Base-by-base conservation (phyloP, 2,797 vertebrate species). In the Rhabdomys pumilio region DNA sequence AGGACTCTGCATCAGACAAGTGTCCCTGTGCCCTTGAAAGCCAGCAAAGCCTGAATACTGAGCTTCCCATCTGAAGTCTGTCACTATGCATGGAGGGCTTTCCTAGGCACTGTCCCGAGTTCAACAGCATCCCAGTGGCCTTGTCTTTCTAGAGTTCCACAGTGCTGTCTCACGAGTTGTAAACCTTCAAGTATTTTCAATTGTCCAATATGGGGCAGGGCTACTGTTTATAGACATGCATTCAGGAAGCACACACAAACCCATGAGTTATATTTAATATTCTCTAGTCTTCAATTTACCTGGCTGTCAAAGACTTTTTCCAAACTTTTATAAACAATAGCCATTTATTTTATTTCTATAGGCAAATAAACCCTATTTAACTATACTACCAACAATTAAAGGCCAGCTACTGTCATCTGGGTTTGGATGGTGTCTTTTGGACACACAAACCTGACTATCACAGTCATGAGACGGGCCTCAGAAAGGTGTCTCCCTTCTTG, bases 271-370 rank as follows among this genome's bases (percentile, higher is more conserved):
- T 53, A 73, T 55, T 20, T 87, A 34, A 17, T 69, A 73, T n/a
- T 77, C 34, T 14, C 38, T 57, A 83, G 84, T 77, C 50, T 13
- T 50, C 11, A 57, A 5, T 69, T 85, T 97, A 76, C 59, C 91
- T 34, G 83, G 31, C 31, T 17, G 72, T 95, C 59, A 53, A 65
- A 96, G 81, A 85, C 19, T 59, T 79, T 89, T 75, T 65, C 67
- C 34, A 87, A 93, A 72, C 34, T n/a, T 44, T 73, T 75, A 59
- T 14, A 44, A 44, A 88, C 57, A 29, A 76, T 77, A 93, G 13
- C 31, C 7, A 34, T 81, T 91, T 61, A 8, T 53, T 85, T 72
- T 72, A 17, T 83, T 86, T 67, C 92, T 65, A 57, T 13, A 75
- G 2, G 6, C 44, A 91, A 93, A 88, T 67, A 55, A 90, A 81